Conservation (phyloP, 2,888 invertebrate genomes). For the Syritta pipiens region DNA sequence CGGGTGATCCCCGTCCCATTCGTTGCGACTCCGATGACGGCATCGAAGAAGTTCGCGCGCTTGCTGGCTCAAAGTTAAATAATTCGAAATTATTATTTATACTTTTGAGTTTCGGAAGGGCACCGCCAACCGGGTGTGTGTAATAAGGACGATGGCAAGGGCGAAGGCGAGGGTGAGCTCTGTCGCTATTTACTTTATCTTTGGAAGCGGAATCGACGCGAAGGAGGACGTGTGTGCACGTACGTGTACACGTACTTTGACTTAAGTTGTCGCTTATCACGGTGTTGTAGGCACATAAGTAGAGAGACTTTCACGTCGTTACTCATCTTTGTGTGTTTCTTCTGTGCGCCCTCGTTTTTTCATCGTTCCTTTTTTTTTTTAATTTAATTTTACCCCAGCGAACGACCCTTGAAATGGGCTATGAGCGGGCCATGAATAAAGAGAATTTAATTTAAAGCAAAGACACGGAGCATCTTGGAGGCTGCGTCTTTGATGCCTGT, state of each 20-base stretch:
- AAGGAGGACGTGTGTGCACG: constrained; percentile 19
- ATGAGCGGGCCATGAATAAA: constrained; percentile 64
- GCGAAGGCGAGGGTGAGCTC: neutral
- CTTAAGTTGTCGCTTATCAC: constrained; percentile 68
- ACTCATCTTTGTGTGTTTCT: constrained; percentile 55
- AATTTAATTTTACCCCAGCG: constrained; percentile 54
- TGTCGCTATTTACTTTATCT: constrained; percentile 54
- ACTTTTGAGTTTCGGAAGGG: constrained; percentile 47
- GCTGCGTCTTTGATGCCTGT: neutral
- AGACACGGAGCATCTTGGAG: constrained; percentile 27
- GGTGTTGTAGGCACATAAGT: constrained; percentile 67
- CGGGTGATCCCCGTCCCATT: too few species aligned
- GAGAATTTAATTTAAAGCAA: constrained; percentile 63
- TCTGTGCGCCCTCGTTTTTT: neutral
- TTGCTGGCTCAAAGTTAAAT: constrained; percentile 60
- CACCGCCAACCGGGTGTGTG: neutral
- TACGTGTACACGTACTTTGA: constrained; percentile 50
- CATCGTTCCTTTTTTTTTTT: constrained; percentile 18
- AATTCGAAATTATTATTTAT: constrained; percentile 66
- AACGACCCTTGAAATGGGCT: constrained; percentile 60
- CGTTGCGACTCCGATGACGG: constrained; percentile 4
- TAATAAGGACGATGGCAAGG: neutral
- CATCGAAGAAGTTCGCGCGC: constrained; percentile 45
- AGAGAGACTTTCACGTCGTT: constrained; percentile 60
- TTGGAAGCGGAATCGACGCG: constrained; percentile 32